Conservation (phyloP, 1,140 invertebrate species). For the Zaprionus kolodkinae region DNA sequence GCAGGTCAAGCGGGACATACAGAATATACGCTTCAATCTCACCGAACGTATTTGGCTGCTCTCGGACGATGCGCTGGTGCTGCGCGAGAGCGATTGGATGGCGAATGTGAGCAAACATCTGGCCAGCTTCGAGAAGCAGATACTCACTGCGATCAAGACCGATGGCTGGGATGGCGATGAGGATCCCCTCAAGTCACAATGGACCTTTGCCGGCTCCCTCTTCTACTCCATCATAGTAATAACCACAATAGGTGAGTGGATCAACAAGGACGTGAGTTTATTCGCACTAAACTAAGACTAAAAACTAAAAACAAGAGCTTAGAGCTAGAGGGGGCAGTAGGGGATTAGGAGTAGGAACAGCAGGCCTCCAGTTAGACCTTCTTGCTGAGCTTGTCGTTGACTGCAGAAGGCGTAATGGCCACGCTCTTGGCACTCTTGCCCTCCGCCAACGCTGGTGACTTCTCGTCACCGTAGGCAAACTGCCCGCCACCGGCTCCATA, state of each 20-base stretch:
- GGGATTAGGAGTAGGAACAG: background rate
- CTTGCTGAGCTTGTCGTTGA: conserved; percentile 74
- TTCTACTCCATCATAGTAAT: conserved; percentile 99
- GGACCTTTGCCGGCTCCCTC: conserved; percentile 95
- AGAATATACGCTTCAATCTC: conserved; percentile 89
- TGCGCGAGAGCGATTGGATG: conserved; percentile 75
- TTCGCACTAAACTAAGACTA: conserved; percentile 32
- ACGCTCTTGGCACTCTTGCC: conserved; percentile 69
- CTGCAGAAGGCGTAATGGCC: conserved; percentile 25
- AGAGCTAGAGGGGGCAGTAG: conserved; percentile 20
- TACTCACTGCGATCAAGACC: conserved; percentile 93
- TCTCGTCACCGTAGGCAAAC: conserved; percentile 66
- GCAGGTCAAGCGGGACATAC: conserved; percentile 92
- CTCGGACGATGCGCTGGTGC: conserved; percentile 85
- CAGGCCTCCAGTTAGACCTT: conserved; percentile 47
- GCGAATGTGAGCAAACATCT: conserved; percentile 73
- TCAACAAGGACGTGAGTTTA: conserved; percentile 43
- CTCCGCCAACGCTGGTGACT: conserved; percentile 47
- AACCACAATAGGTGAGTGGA: conserved; percentile 94
- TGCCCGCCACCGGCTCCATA: conserved; percentile 30
- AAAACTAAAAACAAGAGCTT: conserved; percentile 51
- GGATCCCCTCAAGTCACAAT: conserved; percentile 90
- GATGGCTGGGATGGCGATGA: conserved; percentile 97
- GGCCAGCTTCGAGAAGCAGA: conserved; percentile 91
- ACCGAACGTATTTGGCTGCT: conserved; percentile 92